Evolutionary conservation across 2,888 invertebrate genomes (phyloP), one percentile per base, ranked within the genome.

Genomic region (Cataglyphis altisquamis): DNA sequence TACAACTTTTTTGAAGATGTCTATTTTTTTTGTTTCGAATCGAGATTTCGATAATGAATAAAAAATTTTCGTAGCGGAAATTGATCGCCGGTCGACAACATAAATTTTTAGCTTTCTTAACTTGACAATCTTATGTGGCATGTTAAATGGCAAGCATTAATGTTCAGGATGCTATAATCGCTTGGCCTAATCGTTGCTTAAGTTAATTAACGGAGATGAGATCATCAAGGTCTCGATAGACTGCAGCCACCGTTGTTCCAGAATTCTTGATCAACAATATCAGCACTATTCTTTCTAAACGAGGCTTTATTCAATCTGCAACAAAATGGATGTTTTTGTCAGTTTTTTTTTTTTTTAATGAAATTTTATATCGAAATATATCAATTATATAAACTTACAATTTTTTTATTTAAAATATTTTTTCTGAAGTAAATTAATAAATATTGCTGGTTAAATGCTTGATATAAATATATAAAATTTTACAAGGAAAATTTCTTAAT

Each of bases 181-280:
- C n/a, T 72, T 39, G 2, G 66, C 78, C 84, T 88, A 91, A 89
- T 91, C 89, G 86, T 72, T 86, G 82, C 85, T 87, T 86, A 86
- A 88, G 88, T 88, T 90, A 90, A 91, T 88, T 89, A 91, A 90
- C 89, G 85, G 81, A 73, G 84, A 82, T 74, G 77, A 83, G 73
- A 81, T 73, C 72, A 84, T 82, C 82, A 81, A 82, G 86, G 81
- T 86, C 87, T 52, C 25, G 41, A 18, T 72, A 66, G 75, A 78
- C 60, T 81, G 32, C 45, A 68, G 74, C 29, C 83, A 86, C 62
- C 88, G 88, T 84, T 88, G 85, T 72, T 32, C 55, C 55, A 32
- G 32, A 83, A 67, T 67, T 77, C 66, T 77, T 60, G 70, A 85
- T 78, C 63, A 73, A 66, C 63, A 74, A 3, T 72, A 45, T 25